phyloP scores from a whole-genome alignment of 2,797 vertebrate species.

The Micromesistius poutassou region DNA sequence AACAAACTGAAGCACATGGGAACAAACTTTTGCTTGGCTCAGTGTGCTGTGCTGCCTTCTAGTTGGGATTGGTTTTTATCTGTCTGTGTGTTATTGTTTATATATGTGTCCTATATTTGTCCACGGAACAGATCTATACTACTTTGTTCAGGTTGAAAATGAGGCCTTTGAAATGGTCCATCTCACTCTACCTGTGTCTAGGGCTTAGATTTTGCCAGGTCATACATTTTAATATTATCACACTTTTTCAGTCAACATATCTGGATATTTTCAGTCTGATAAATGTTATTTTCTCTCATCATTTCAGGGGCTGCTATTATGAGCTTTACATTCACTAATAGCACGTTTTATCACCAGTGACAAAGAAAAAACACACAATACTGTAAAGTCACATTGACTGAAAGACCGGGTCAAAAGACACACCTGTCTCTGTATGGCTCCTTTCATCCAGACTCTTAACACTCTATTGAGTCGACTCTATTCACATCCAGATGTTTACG shows the following conservation, averaged over 20 bases:
- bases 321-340: conserved; percentile 52
- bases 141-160: background rate
- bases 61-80: background rate
- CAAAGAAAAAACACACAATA: conserved; percentile 44
- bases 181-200: conserved; percentile 6
- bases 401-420: conserved; percentile 51
- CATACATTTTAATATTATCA: conserved; percentile 22
- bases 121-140: background rate
- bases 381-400: conserved; percentile 47
- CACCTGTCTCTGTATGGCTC: conserved; percentile 56
- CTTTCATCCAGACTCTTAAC: conserved; percentile 49
- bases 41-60: background rate
- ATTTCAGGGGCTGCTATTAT: conserved; percentile 35
- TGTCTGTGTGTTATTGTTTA: background rate
- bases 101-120: background rate
- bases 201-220: conserved; percentile 17
- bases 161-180: background rate
- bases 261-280: background rate
- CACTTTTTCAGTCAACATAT: conserved; percentile 22
- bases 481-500: conserved; percentile 27
- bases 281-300: conserved; percentile 32
- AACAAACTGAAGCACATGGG: background rate
- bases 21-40: background rate
- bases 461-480: conserved; percentile 23
- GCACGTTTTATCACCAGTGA: conserved; percentile 45